Conservation (phyloP, 2,113 vertebrate genomes). For the Prionailurus bengalensis region DNA sequence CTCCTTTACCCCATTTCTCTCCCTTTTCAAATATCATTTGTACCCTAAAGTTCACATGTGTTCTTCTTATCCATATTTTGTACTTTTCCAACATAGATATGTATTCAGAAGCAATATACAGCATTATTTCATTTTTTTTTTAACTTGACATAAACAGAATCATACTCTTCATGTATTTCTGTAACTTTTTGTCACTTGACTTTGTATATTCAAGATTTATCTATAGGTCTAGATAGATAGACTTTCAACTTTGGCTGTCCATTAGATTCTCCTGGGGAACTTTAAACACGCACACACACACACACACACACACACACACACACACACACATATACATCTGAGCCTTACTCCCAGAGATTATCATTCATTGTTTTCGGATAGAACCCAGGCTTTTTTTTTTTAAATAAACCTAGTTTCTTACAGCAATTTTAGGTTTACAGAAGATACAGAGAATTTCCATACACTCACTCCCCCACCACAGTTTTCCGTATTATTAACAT, state of each 20-base stretch:
- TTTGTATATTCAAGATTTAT: background rate
- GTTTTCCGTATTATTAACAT: background rate
- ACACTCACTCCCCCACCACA: background rate
- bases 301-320: background rate
- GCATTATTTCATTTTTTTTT: constrained; percentile 29
- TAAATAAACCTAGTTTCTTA: constrained; percentile 23
- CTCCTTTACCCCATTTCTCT: background rate
- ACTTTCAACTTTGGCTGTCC: background rate
- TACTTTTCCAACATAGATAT: background rate
- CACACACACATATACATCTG: background rate
- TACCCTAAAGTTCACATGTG: background rate
- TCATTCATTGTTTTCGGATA: constrained; percentile 15
- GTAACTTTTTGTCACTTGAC: background rate
- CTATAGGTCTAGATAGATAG: background rate
- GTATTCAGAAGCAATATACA: background rate
- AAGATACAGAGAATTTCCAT: background rate
- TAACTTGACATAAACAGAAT: background rate
- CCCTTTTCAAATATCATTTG: background rate
- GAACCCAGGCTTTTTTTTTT: background rate
- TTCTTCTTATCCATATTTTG: constrained; percentile 35
- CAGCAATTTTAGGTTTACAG: constrained; percentile 6
- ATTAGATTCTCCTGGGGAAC: background rate
- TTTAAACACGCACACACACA: background rate
- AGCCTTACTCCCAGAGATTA: background rate
- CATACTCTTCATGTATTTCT: background rate